Conservation (phyloP, 2,888 invertebrate species). For the Griposia aprilina region DNA sequence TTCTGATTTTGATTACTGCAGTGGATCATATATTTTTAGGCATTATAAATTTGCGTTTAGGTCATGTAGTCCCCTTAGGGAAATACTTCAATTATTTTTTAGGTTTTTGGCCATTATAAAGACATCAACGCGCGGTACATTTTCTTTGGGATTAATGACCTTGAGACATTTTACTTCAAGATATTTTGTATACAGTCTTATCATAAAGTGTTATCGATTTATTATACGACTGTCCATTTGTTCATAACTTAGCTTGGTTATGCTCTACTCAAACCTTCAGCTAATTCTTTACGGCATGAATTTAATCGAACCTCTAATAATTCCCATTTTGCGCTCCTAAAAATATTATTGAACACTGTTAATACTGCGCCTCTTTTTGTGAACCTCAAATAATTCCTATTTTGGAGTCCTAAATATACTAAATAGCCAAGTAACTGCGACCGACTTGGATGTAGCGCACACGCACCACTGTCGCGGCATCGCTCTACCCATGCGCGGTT, state of each 20-base stretch:
- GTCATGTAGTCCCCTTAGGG: no score
- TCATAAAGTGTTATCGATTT: background rate
- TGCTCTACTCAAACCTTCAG: background rate
- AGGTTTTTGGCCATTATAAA: conserved; percentile 28
- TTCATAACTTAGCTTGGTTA: background rate
- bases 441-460: background rate
- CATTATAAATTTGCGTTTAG: no score
- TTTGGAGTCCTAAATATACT: background rate
- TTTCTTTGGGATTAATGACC: background rate
- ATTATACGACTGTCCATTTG: background rate
- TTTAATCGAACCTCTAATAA: background rate
- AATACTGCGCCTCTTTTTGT: background rate
- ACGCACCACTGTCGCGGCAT: background rate
- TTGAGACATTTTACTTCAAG: background rate
- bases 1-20: no score
- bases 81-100: background rate
- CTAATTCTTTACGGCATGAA: background rate
- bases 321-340: background rate
- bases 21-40: no score
- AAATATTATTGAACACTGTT: background rate
- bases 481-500: background rate
- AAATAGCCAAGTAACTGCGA: background rate
- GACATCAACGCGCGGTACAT: conserved; percentile 57
- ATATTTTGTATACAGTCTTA: background rate
- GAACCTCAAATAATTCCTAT: background rate